Conservation (phyloP, 2,888 invertebrate genomes). For the Drepanosiphum platanoidis region DNA sequence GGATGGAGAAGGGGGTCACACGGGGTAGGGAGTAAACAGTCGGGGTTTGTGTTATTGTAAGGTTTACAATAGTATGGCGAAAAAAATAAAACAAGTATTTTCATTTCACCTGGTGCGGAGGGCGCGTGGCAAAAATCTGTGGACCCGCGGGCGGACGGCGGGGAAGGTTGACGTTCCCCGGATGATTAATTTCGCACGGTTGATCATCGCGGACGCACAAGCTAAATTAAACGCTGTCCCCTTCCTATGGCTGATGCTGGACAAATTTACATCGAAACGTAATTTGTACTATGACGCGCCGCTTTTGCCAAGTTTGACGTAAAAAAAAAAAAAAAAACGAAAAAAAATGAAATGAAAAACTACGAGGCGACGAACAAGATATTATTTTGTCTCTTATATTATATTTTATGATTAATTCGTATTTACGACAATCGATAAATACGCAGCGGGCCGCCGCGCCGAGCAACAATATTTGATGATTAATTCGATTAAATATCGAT, state of each 20-base stretch:
- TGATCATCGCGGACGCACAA: conserved; percentile 54
- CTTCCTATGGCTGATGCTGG: conserved; percentile 7
- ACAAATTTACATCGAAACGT: conserved; percentile 56
- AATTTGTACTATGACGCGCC: conserved; percentile 21
- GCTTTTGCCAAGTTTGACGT: background rate
- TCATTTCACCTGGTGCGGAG: conserved; percentile 58
- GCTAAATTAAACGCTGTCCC: conserved; percentile 56
- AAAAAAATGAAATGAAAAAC: background rate
- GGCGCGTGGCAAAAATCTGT: conserved; percentile 58
- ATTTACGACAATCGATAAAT: too few relatives aligned
- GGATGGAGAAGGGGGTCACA: too few relatives aligned
- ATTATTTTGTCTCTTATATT: too few relatives aligned
- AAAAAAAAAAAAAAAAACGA: background rate
- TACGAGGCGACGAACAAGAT: too few relatives aligned
- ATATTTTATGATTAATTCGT: too few relatives aligned
- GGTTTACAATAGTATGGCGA: conserved; percentile 54
- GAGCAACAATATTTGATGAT: background rate
- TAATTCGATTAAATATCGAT: background rate
- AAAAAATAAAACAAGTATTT: conserved; percentile 61
- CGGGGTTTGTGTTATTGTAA: conserved; percentile 59
- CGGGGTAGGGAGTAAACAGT: conserved; percentile 7
- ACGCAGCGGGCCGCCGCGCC: too few relatives aligned
- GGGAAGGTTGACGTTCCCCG: conserved; percentile 36
- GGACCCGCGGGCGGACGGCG: background rate
- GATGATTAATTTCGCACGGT: conserved; percentile 61